Percentiles rank a stretch among this genome's conserved stretches.
These are phyloP conservation scores for Parnassius mnemosyne DNA, from an alignment of 2,888 invertebrate genomes.

Conservation along the genomic window DNA sequence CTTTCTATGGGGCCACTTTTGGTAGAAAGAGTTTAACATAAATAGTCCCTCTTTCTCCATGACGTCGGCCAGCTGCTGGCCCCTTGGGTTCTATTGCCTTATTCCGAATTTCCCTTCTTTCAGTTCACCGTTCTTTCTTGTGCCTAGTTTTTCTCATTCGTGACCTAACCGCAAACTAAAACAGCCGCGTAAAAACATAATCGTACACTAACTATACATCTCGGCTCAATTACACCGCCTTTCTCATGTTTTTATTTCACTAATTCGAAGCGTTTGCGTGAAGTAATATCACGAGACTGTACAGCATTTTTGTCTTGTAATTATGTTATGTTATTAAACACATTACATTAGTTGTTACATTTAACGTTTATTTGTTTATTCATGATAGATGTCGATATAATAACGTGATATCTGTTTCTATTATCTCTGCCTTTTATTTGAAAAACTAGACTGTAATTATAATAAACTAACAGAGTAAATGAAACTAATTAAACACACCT, in stretches of 20 bases:
- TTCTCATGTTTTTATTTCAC: slow-evolving; percentile 23
- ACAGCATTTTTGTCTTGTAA: slow-evolving; percentile 10
- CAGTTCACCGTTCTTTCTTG: no score
- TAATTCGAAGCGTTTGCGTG: slow-evolving; percentile 17
- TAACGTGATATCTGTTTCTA: slow-evolving; percentile 1
- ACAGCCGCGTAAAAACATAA: slow-evolving; percentile 22
- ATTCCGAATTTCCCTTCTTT: no score
- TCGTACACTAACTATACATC: slow-evolving; percentile 13
- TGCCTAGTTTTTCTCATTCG: no score
- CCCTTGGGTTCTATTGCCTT: no score
- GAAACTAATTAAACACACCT: slow-evolving; percentile 7
- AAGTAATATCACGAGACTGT: neutral
- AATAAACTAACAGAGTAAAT: no score
- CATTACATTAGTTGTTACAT: slow-evolving; percentile 9
- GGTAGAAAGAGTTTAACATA: no score
- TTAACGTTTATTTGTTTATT: neutral
- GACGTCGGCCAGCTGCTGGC: no score
- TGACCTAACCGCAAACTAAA: slow-evolving; percentile 28
- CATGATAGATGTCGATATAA: slow-evolving; percentile 15
- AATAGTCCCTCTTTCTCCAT: no score
- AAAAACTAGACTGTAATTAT: no score
- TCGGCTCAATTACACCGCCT: slow-evolving; percentile 24
- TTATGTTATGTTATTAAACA: neutral
- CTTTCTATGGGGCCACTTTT: no score
- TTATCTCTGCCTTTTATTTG: neutral